A percentile compares a stretch with the other conserved stretches of the same genome.
These are phyloP conservation scores for Sesia bembeciformis DNA, from an alignment of 2,888 invertebrate species.

Conservation along the genomic window DNA sequence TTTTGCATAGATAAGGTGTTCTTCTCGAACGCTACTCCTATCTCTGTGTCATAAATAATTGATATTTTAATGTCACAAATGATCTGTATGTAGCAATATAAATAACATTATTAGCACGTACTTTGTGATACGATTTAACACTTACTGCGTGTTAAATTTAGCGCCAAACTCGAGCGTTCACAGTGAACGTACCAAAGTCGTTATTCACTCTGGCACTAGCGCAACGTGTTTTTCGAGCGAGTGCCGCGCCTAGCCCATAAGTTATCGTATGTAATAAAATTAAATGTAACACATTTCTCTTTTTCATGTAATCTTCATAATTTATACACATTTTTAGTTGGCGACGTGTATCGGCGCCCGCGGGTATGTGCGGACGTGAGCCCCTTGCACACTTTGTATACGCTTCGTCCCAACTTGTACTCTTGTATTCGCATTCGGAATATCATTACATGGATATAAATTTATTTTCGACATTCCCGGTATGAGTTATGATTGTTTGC, in stretches of 20 bases:
- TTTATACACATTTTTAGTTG: slow-evolving; percentile 70
- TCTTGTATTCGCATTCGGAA: slow-evolving; percentile 22
- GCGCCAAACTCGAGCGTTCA: background rate
- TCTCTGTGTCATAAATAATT: slow-evolving; percentile 69
- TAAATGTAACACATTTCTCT: slow-evolving; percentile 74
- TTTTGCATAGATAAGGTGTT: slow-evolving; percentile 24
- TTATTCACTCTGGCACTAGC: slow-evolving; percentile 14
- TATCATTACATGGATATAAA: slow-evolving; percentile 34
- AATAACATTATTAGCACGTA: slow-evolving; percentile 24
- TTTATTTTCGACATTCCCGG: slow-evolving; percentile 24
- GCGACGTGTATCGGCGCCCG: slow-evolving; percentile 58
- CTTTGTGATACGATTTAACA: slow-evolving; percentile 8
- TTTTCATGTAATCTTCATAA: slow-evolving; percentile 73
- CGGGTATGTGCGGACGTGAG: slow-evolving; percentile 27
- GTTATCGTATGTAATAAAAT: slow-evolving; percentile 73
- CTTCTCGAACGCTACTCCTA: slow-evolving; percentile 49
- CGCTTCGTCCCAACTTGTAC: slow-evolving; percentile 9
- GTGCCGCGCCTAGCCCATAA: slow-evolving; percentile 64
- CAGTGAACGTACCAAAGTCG: background rate
- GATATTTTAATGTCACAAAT: slow-evolving; percentile 74
- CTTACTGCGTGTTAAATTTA: slow-evolving; percentile 8
- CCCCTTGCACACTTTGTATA: slow-evolving; percentile 18
- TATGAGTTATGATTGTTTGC: slow-evolving; percentile 28
- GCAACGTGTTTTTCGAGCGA: slow-evolving; percentile 63
- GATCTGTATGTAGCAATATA: slow-evolving; percentile 62